A percentile compares a stretch with the other conserved stretches of the same genome.
phyloP scores from a whole-genome alignment of 2,797 vertebrate genomes.

The Dermochelys coriacea region DNA sequence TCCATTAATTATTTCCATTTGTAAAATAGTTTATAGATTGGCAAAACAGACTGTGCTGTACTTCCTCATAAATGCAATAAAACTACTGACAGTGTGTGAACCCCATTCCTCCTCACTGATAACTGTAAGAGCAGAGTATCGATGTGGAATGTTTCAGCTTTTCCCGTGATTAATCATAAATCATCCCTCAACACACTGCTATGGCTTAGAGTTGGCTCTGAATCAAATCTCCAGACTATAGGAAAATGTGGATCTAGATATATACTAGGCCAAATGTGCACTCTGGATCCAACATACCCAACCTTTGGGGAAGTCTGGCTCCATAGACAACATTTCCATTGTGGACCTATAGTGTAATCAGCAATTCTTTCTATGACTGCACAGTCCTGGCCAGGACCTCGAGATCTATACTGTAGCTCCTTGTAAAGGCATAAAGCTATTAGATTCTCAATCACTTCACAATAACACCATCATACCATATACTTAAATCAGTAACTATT shows the following conservation, averaged over 20 bases:
- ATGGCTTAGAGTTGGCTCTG: not conserved
- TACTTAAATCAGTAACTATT: not conserved
- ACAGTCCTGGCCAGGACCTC: not conserved
- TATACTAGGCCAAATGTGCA: not conserved
- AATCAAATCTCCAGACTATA: not conserved
- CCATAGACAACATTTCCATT: not conserved
- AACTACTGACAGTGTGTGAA: not conserved
- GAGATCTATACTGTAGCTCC: not conserved
- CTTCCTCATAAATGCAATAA: constrained; percentile 4
- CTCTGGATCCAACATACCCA: not conserved
- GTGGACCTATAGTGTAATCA: not conserved
- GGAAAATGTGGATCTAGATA: not conserved
- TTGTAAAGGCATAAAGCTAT: not conserved
- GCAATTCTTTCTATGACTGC: not conserved
- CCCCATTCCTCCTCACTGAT: rapidly evolving
- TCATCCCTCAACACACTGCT: not conserved
- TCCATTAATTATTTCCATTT: not conserved
- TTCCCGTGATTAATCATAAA: not conserved
- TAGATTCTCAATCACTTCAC: too few species aligned
- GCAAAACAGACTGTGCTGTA: not conserved
- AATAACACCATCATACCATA: not conserved
- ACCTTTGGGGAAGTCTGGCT: rapidly evolving
- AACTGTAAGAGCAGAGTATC: not conserved
- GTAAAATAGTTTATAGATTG: not conserved
- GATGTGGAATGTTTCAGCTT: not conserved